Base-by-base conservation (phyloP, 2,113 vertebrate genomes). In the Oceanites oceanicus region DNA sequence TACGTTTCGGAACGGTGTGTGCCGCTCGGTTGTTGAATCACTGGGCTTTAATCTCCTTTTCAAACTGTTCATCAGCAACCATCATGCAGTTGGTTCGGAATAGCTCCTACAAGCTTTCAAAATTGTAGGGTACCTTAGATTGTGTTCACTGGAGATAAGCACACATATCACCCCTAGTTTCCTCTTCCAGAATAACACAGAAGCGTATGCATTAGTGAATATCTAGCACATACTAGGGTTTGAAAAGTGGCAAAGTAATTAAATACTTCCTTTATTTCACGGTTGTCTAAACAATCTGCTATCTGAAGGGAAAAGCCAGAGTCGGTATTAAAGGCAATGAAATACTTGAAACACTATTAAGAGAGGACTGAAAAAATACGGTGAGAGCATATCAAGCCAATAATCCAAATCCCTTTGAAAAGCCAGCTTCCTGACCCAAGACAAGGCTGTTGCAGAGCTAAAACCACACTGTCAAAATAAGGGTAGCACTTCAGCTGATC, bases 231-330 rank as follows among this genome's bases (percentile, higher is more conserved):
- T 36, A 76, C 32, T 55, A n/a, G 36, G 38, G 53, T 22, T 83
- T 84, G 67, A 88, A 84, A 96, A 90, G 44, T 50, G 80, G 78
- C 75, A 86, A 94, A 93, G 71, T 75, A 94, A 96, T 96, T 87
- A 97, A 97, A 92, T 80, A 91, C 75, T 97, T 97, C 87, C 90
- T 94, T 96, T 95, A 94, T 96, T 90, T 96, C 92, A 96, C 0
- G 44, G 81, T 81, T 95, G 92, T 91, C 92, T 88, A 95, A 96
- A 96, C 83, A 93, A 89, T 92, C 74, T 93, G 74, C 72, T 96
- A 90, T 95, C 96, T 83, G 82, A 88, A 94, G 65, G 74, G 47
- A 96, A 94, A 93, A 94, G 55, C 42, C 66, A 82, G 71, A 85
- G 53, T 26, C 18, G 20, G 66, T 82, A 92, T 76, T 94, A 94